Base-by-base conservation (phyloP, 1,140 invertebrate species). In the Drosophila kepulauana region DNA sequence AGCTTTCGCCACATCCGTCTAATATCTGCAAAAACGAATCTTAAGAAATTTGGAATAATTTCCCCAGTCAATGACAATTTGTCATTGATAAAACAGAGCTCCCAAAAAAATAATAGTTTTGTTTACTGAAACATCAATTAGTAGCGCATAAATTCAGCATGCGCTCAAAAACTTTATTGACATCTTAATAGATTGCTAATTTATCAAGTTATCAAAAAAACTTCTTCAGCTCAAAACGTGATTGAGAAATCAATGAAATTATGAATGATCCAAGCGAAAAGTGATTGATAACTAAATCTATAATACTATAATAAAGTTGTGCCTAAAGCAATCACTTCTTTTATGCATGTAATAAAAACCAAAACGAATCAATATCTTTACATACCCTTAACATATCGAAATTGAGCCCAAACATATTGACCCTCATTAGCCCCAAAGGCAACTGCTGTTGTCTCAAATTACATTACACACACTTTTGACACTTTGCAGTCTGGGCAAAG, bases 391-490 rank as follows among this genome's bases (percentile, higher is more conserved):
- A 30, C 28, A 16, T 16, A 51, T 1, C 20, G 25, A 28, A 28
- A 11, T 25, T 4, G 10, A n/a, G 1, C 48, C 4, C 51, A 16
- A 20, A 16, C 15, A 48, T 20, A 25, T 48, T 48, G 16, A 48
- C 51, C 51, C 51, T 54, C n/a, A 33, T 54, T 56, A 38, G 52
- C 15, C 52, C 13, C 52, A 38, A 25, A 49, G 61, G 15, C 33
- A 57, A 57, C 35, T 41, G 54, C 20, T 41, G 54, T 57, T 15
- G 5, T 20, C 54, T 57, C 35, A 8, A 57, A 41, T 57, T 57
- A 38, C 54, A 57, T n/a, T 25, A 3, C 16, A 41, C 33, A 41
- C 54, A 57, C 54, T 10, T 57, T 41, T 57, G 54, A 57, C 35
- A 57, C 54, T 57, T 20, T 16, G 8, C 35, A 25, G 52, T 38